phyloP scores from a whole-genome alignment of 2,113 vertebrate species.

The Rostratula benghalensis region DNA sequence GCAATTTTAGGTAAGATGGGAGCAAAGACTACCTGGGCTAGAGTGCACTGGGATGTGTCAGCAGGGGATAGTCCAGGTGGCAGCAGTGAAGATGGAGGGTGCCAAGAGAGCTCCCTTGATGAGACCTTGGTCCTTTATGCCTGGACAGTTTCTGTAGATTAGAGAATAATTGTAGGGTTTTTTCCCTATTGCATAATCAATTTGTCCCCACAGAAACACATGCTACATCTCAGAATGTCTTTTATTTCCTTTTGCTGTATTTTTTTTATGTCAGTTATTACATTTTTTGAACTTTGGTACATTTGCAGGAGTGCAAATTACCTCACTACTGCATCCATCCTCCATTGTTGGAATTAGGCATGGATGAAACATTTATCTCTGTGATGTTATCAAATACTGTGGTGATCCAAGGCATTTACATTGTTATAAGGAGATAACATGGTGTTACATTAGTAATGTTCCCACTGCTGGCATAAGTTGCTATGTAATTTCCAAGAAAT shows the following conservation, averaged over 20 bases:
- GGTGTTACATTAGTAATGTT: conserved; percentile 56
- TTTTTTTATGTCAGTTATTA: neutral
- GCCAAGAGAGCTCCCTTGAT: neutral
- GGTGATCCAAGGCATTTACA: conserved; percentile 54
- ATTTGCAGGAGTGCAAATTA: neutral
- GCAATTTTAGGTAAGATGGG: neutral
- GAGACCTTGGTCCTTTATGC: neutral
- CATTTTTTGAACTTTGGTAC: neutral
- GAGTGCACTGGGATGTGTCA: neutral
- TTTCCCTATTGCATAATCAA: neutral
- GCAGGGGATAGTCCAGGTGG: neutral
- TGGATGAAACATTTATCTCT: conserved; percentile 42
- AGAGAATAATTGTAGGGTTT: neutral
- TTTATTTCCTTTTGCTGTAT: neutral
- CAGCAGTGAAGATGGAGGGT: neutral
- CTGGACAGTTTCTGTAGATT: neutral
- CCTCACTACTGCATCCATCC: neutral
- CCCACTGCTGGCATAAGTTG: conserved; percentile 33
- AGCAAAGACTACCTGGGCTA: neutral
- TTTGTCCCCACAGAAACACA: neutral
- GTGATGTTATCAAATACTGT: conserved; percentile 52
- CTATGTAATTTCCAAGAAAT: conserved; percentile 48
- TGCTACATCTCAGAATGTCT: neutral
- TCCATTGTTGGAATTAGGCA: conserved; percentile 14
- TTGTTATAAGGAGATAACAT: conserved; percentile 50